These are phyloP conservation scores for Machimus rusticus DNA, from an alignment of 2,888 invertebrate species.

Conservation along the genomic window DNA sequence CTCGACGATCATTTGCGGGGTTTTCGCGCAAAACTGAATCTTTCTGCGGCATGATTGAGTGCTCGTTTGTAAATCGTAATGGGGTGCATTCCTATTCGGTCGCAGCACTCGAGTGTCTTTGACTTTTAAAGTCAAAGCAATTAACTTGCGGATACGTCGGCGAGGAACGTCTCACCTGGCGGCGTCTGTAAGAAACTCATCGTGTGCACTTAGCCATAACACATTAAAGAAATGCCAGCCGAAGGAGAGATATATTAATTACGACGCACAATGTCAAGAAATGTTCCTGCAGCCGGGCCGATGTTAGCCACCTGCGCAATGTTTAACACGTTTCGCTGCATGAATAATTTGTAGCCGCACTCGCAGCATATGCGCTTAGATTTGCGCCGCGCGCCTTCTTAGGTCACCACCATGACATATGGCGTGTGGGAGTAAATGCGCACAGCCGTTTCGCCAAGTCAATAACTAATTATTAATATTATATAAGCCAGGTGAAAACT, in stretches of 20 bases:
- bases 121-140: slow-evolving; percentile 26
- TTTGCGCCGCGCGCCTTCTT: not conserved
- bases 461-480: slow-evolving; percentile 16
- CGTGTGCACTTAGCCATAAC: slow-evolving; percentile 1
- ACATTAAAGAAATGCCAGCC: slow-evolving; percentile 14
- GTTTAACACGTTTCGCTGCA: slow-evolving; percentile 6
- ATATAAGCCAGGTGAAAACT: slow-evolving; percentile 5
- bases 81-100: not conserved
- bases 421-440: not conserved
- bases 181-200: not conserved
- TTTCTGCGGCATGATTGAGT: not conserved
- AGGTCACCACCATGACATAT: slow-evolving; percentile 4
- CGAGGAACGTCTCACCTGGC: not conserved
- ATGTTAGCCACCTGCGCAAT: slow-evolving; percentile 13
- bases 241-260: slow-evolving; percentile 17
- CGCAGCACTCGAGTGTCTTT: not conserved
- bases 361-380: not conserved
- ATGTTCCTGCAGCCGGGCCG: not conserved
- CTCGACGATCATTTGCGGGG: not conserved
- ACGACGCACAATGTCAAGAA: slow-evolving; percentile 16
- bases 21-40: not conserved
- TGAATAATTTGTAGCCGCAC: not conserved
- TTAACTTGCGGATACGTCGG: slow-evolving; percentile 15
- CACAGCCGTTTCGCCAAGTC: not conserved
- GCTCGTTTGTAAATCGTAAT: not conserved